phyloP scores from a whole-genome alignment of 2,797 vertebrate genomes.

The Notolabrus celidotus region DNA sequence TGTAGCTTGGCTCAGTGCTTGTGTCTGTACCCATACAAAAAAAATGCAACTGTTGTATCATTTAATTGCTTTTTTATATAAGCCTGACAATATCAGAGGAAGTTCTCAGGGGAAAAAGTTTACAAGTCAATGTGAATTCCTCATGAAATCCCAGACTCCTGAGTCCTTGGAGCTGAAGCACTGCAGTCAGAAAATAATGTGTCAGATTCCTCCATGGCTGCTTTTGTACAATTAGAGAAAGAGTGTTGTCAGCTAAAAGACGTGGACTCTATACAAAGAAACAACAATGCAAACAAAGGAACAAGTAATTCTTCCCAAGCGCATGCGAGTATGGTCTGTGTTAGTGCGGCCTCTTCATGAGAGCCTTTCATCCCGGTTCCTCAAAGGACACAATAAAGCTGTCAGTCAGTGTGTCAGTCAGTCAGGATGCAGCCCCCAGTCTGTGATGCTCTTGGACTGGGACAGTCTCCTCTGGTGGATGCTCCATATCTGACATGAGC shows the following conservation, averaged over 20 bases:
- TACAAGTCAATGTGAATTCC: constrained; percentile 9
- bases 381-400: constrained; percentile 74
- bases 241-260: constrained; percentile 65
- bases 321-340: constrained; percentile 48
- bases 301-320: constrained; percentile 51
- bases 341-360: constrained; percentile 64
- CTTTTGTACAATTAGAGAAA: constrained; percentile 65
- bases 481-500: constrained; percentile 64
- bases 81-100: background rate
- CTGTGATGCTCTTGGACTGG: constrained; percentile 54
- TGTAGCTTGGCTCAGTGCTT: too few species aligned
- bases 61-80: constrained; percentile 6
- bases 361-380: constrained; percentile 66
- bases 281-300: constrained; percentile 69
- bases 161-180: constrained; percentile 17
- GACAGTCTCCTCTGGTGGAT: constrained; percentile 61
- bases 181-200: constrained; percentile 40
- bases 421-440: constrained; percentile 47
- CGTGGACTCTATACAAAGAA: constrained; percentile 52
- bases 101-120: background rate
- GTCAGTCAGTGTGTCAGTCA: constrained; percentile 75
- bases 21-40: background rate
- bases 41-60: background rate
- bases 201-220: constrained; percentile 40
- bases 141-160: constrained; percentile 25